Percentiles rank a stretch among this genome's conserved stretches.
phyloP scores from a whole-genome alignment of 2,888 invertebrate genomes.

The Melikaiella ostensackeni region DNA sequence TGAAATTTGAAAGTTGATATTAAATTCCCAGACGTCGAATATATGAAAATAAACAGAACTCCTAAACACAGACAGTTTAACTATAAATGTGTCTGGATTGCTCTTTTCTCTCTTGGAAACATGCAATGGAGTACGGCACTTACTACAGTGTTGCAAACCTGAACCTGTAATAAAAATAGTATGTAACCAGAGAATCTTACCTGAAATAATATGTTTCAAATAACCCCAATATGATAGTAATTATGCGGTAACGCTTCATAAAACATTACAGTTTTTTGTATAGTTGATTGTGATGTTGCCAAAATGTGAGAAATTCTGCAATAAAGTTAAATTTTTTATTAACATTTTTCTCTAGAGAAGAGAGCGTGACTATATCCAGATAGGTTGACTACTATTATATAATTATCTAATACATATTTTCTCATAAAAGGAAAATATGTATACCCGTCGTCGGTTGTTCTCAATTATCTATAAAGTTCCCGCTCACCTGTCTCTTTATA shows the following conservation, averaged over 20 bases:
- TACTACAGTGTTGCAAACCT: slow-evolving; percentile 1
- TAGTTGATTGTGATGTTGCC: not conserved
- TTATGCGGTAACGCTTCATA: not conserved
- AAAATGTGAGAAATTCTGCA: not conserved
- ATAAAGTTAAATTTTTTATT: not conserved
- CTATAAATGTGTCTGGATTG: not conserved
- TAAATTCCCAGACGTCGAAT: not conserved
- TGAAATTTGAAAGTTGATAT: not conserved
- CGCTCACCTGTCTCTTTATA: not conserved
- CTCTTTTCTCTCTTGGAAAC: not conserved
- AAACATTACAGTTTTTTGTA: not conserved
- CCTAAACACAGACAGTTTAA: not conserved
- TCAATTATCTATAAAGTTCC: not conserved
- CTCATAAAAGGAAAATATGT: not conserved
- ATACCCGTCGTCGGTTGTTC: not conserved
- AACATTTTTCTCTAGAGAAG: not conserved
- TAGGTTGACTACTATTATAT: not conserved
- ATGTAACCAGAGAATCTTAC: no score
- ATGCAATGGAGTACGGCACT: not conserved
- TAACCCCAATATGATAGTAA: not conserved
- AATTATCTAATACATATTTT: not conserved
- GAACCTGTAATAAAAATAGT: not conserved
- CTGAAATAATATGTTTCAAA: not conserved
- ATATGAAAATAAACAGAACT: not conserved
- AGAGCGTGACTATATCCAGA: not conserved